Base-by-base conservation (phyloP, 2,113 vertebrate genomes). In the Penelope pileata region DNA sequence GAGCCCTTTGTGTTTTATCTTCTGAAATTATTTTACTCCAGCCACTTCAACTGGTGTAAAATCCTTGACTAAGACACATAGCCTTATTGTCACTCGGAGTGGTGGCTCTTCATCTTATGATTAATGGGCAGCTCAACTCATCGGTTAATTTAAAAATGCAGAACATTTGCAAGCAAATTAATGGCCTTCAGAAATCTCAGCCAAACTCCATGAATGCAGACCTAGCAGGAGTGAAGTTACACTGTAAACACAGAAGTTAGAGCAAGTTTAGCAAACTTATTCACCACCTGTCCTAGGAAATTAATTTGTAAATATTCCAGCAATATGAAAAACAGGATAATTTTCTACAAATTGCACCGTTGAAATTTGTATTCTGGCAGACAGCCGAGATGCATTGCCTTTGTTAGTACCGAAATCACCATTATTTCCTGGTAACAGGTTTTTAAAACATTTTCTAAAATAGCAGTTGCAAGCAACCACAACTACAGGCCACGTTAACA, bases 11-110 rank as follows among this genome's bases (percentile, higher is more conserved):
- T 83, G 79, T 68, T 97, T 88, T 90, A 83, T 81, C 92, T 74
- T 87, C 59, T 66, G 40, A 80, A 88, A 87, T 96, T 72, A 89
- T 93, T 95, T 93, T 80, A 70, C 56, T 86, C 54, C 2, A 75
- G 30, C 34, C 50, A 24, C n/a, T 93, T 87, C 1, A 4, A 50
- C 43, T 94, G 36, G 14, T 75, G 40, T 54, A 54, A 78, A 80
- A 83, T 38, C 69, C 80, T 59, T 94, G 96, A 96, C 92, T 94
- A 94, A 90, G 93, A 95, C 88, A 69, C 89, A 96, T 11, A 62
- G 59, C 19, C 16, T 42, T 80, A 30, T 5, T 88, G 87, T 84
- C 94, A 92, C 74, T 59, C 53, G 27, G 54, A 82, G 63, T 54
- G 78, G 69, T 51, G 74, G 63, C 67, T 95, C 81, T 90, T 93